Base-by-base conservation (phyloP, 2,113 vertebrate genomes). In the Furnarius figulus region DNA sequence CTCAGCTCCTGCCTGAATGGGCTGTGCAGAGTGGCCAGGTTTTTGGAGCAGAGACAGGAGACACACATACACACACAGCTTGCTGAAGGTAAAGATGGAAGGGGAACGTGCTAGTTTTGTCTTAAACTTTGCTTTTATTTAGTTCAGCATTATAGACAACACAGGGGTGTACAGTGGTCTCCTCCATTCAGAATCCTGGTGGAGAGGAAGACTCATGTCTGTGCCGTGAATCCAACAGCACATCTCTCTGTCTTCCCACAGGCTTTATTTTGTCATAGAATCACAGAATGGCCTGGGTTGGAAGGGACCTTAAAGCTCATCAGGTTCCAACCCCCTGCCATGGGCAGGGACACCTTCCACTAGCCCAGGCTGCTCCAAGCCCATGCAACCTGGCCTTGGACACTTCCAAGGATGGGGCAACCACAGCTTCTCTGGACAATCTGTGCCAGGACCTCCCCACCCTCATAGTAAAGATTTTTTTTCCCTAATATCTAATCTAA, bases 1-100 rank as follows among this genome's bases (percentile, higher is more conserved):
- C 30, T 37, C 16, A 21, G 0, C 23, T 62, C n/a, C 22, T 3
- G 1, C 6, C 22, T 24, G 8, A 0, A 1, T 2, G 25, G 39
- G 58, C 13, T 72, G 18, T 40, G 79, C 9, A 56, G 70, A 23
- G 16, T 5, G 17, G 14, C 14, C 31, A 31, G 14, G 11, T 20
- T 71, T 74, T 35, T 52, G 56, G 63, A 55, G 42, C 6, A 7
- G 46, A 65, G 31, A 14, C 20, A 53, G 30, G 25, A 56, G 53
- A 20, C 27, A 22, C 23, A 40, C 20, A 7, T 9, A 42, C 20
- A 7, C 13, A 42, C 20, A 7, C 11, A 66, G 39, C 27, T 76
- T 65, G 11, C n/a, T 85, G 65, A 17, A 27, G 8, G 6, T 47
- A 39, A 75, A 79, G 10, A 20, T 72, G 31, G 31, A 50, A 74